These are phyloP conservation scores for Aldrovandia affinis DNA, from an alignment of 2,797 vertebrate species.

Conservation along the genomic window DNA sequence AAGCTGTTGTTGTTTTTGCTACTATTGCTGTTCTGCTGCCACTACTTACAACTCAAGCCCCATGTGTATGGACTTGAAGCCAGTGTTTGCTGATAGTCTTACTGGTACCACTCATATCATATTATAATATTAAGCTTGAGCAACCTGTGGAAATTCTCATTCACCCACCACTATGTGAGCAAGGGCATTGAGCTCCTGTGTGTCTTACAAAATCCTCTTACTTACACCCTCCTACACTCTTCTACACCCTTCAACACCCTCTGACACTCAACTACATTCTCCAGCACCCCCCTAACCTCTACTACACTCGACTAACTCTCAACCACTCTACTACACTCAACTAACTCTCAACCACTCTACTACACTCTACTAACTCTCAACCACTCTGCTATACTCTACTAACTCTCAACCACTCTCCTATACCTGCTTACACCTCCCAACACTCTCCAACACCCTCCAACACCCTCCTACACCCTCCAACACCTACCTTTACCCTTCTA, in stretches of 20 bases:
- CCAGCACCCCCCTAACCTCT: no score
- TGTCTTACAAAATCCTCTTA: no score
- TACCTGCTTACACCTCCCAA: background rate
- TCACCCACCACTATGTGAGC: background rate
- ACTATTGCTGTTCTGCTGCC: background rate
- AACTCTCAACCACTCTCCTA: no score
- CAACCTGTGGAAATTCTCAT: background rate
- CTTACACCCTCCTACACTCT: no score
- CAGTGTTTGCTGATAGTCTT: constrained; percentile 18
- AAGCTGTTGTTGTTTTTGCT: background rate
- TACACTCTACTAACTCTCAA: no score
- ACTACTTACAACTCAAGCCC: constrained; percentile 14
- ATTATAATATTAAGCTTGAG: background rate
- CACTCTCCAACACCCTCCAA: background rate
- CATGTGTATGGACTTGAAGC: constrained; percentile 19
- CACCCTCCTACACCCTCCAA: background rate
- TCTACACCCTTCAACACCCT: no score
- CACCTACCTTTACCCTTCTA: background rate
- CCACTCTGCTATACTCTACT: no score
- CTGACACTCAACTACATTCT: no score
- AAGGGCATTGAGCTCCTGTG: background rate
- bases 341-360: no score
- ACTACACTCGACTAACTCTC: no score
- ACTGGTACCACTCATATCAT: background rate
- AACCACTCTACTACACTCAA: no score